Evolutionary conservation across 2,113 vertebrate genomes (phyloP).

Genomic region (Coturnix japonica): DNA sequence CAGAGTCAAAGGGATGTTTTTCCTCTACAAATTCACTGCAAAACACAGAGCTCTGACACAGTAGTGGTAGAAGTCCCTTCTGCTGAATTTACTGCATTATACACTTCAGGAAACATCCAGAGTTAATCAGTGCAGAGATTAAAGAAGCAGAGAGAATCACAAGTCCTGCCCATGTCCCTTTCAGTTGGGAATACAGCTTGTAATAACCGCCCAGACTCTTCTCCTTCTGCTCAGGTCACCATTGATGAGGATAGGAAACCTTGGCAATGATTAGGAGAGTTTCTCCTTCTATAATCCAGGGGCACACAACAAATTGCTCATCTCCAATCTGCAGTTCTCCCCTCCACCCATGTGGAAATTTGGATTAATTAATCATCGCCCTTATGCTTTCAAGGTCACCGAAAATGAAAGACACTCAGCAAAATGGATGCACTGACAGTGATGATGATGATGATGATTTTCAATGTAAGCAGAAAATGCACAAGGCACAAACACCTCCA

Average conservation of each 20-base stretch:
- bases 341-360: slow-evolving; percentile 63
- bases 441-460: not conserved
- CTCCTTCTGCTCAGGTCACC: not conserved
- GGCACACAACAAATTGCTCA: slow-evolving; percentile 33
- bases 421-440: slow-evolving; percentile 39
- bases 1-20: not conserved
- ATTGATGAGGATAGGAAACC: not conserved
- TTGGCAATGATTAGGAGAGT: not conserved
- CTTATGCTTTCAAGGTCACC: slow-evolving; percentile 61
- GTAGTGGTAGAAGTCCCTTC: not conserved
- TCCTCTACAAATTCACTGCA: not conserved
- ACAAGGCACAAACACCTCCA: slow-evolving; percentile 37
- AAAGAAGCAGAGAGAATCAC: not conserved
- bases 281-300: slow-evolving; percentile 5
- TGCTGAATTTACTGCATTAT: not conserved
- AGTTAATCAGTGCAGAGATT: not conserved
- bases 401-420: slow-evolving; percentile 52
- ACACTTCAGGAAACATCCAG: not conserved
- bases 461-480: not conserved
- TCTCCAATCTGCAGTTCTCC: slow-evolving; percentile 46
- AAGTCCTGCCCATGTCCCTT: not conserved
- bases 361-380: slow-evolving; percentile 54
- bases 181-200: not conserved
- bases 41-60: not conserved
- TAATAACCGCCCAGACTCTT: not conserved